Evolutionary conservation across 2,888 invertebrate species (phyloP).

Genomic region (Lasioglossum villosulum): DNA sequence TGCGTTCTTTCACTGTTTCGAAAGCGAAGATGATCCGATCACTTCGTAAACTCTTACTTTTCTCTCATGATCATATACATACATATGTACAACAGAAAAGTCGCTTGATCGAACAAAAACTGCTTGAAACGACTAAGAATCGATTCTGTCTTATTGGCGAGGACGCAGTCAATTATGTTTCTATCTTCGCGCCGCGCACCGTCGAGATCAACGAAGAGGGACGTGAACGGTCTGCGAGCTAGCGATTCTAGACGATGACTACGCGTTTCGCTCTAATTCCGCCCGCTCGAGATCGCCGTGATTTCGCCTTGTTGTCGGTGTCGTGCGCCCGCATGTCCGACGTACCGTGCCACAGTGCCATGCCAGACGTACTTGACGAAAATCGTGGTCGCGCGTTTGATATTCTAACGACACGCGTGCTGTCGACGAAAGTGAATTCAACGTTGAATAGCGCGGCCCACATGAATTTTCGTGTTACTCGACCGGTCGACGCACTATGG

Average conservation of each 20-base stretch:
- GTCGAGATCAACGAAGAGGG: neutral
- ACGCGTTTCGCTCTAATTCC: slow-evolving; percentile 73
- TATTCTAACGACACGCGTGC: slow-evolving; percentile 68
- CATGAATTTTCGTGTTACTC: slow-evolving; percentile 20
- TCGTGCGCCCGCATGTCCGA: neutral
- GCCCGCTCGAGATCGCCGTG: slow-evolving; percentile 59
- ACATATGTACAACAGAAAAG: neutral
- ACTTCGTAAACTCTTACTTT: neutral
- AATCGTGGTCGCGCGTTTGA: slow-evolving; percentile 60
- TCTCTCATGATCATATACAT: neutral
- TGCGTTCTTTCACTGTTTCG: neutral
- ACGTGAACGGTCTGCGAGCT: neutral
- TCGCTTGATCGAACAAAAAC: neutral
- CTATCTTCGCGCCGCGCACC: neutral
- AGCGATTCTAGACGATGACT: slow-evolving; percentile 39
- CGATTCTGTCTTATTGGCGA: neutral
- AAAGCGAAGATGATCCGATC: neutral
- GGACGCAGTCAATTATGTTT: slow-evolving; percentile 5
- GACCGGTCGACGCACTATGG: neutral
- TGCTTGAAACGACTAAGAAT: neutral
- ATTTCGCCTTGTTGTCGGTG: slow-evolving; percentile 62
- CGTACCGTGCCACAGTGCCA: slow-evolving; percentile 4
- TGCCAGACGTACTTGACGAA: slow-evolving; percentile 43
- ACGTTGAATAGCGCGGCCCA: neutral
- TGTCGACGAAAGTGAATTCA: slow-evolving; percentile 61